Evolutionary conservation across 2,113 vertebrate genomes (phyloP), one percentile per base, ranked within the genome.

Genomic region (Anguilla japonica): DNA sequence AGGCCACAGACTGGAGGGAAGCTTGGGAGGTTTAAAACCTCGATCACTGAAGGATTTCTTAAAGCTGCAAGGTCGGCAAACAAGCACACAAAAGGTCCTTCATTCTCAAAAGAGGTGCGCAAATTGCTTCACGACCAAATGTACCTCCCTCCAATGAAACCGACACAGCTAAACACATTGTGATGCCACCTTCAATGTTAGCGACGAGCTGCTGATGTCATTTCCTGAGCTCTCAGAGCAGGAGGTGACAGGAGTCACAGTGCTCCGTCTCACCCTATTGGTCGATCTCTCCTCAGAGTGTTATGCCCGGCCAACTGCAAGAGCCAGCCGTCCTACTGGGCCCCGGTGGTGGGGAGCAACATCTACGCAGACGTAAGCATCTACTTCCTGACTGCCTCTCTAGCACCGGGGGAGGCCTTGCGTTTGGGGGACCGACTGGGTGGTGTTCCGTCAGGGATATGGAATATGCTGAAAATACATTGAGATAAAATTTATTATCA

Each of bases 341-440:
- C 98, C 0, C 97, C 97, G 0, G 97, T 99, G 80, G 92, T 97
- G 15, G 98, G 98, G 91, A 97, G 94, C 89, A 97, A 95, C 13
- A 90, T 99, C 84, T 99, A 99, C 0, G 91, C 97, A 0, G 98
- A 99, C 2, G 98, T 99, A 94, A 98, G 98, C 96, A 90, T 40
- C 2, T 40, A 18, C 2, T 56, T 20, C n/a, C 50, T 57, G 40
- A 34, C 14, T 18, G 78, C 18, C 46, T 63, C 50, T 9, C 50
- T 53, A 53, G 50, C 50, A 53, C 43, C 8, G 43, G 8, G 43
- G 8, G 43, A 46, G 43, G 43, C 43, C 43, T 8, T 46, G 43
- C 8, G 43, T 46, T 46, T 3, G 43, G 43, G 43, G 4, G 43
- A 46, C 43, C 8, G 43, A 2, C 43, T 46, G 43, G 8, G 43